Evolutionary conservation across 2,888 invertebrate species (phyloP), one percentile per base, ranked within the genome.

Genomic region (Alloscopus bannaensis): DNA sequence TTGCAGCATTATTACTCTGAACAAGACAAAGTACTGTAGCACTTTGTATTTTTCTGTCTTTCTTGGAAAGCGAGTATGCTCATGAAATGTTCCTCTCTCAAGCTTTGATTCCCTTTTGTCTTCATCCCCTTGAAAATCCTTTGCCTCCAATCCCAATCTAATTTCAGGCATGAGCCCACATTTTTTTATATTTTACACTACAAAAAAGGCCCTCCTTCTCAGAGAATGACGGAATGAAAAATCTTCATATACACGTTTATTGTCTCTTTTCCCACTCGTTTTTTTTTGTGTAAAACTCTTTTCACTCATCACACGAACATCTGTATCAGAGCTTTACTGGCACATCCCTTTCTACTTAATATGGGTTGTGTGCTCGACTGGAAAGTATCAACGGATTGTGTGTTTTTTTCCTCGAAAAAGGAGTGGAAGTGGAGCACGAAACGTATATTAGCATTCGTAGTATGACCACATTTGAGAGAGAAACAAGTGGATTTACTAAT

Each of bases 401-500:
- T 40, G 22, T 20, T 2, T 36, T 20, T 13, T 22, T 18, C 42
- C 11, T 11, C 18, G 22, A 24, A 66, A 26, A 36, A 20, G 24
- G 26, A 26, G 52, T 47, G 71, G 65, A 73, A 73, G 73, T 73
- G 29, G 73, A 73, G 62, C 73, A 36, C 65, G 65, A 11, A 45
- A 36, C 36, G 36, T 57, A 45, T 65, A 75, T 75, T 75, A 65
- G 42, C 65, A 75, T 59, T 18, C 6, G 11, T 42, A 36, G 62
- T 47, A 75, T 66, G 57, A 52, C 64, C 64, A 72, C 72, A 73
- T 52, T 8, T 65, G 73, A 65, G 59, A 55, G 52, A 65, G 50
- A 73, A 75, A 75, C 75, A 75, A 75, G 75, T 75, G 66, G 75
- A 75, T 75, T 66, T 75, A 66, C 66, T 75, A 75, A 75, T 75